Conservation (phyloP, 2,113 vertebrate species). For the Procavia capensis region DNA sequence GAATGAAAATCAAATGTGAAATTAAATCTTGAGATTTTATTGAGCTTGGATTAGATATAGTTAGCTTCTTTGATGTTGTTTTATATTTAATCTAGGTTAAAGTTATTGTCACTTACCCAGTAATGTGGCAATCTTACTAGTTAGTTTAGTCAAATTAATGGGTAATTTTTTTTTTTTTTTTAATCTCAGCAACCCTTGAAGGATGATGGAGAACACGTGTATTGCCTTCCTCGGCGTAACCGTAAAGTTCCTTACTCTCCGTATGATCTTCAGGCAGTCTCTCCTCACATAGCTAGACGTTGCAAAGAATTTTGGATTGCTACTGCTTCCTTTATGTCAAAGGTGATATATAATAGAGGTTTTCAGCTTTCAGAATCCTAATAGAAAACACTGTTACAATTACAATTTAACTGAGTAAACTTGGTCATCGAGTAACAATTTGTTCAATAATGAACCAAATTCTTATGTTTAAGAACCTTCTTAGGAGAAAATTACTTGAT, state of each 20-base stretch:
- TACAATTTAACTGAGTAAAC: not conserved
- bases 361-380: conserved; percentile 13
- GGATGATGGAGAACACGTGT: conserved; percentile 86
- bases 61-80: not conserved
- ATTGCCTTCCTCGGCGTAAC: conserved; percentile 81
- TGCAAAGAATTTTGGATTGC: conserved; percentile 84
- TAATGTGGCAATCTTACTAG: conserved; percentile 20
- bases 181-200: conserved; percentile 67
- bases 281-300: conserved; percentile 77
- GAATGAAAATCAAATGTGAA: not conserved
- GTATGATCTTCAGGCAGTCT: conserved; percentile 85
- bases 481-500: conserved; percentile 41
- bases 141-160: conserved; percentile 35
- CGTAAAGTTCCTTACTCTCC: conserved; percentile 74
- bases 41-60: not conserved
- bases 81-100: conserved; percentile 48
- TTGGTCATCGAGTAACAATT: not conserved
- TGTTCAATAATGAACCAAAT: not conserved
- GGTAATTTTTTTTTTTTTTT: conserved; percentile 4
- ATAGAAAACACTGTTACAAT: not conserved
- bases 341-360: conserved; percentile 77
- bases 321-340: conserved; percentile 85
- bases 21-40: not conserved
- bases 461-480: not conserved
- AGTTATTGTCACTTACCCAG: not conserved